Percentiles rank a stretch among this genome's conserved stretches.
phyloP scores from a whole-genome alignment of 2,113 vertebrate species.

The Accipiter virgatus region DNA sequence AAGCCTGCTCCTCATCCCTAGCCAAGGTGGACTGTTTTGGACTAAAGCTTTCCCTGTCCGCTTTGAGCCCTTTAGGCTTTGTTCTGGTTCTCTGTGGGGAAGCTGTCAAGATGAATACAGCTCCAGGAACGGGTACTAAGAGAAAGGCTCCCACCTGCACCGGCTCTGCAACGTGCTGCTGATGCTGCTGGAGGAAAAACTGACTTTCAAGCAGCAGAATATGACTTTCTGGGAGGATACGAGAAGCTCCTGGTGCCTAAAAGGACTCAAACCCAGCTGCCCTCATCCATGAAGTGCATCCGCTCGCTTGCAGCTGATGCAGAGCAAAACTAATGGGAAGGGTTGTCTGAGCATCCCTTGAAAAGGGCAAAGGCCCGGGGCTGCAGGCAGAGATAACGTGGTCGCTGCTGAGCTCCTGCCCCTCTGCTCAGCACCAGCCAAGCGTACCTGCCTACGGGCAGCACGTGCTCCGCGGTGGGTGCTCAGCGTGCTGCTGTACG shows the following conservation, averaged over 20 bases:
- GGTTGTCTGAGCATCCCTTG: not conserved
- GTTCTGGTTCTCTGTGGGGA: slow-evolving; percentile 16
- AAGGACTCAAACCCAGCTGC: not conserved
- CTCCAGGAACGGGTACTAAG: not conserved
- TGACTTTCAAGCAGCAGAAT: not conserved
- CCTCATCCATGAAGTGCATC: not conserved
- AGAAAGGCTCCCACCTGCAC: not conserved
- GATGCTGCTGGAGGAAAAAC: not conserved
- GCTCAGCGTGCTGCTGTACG: not conserved
- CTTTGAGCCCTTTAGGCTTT: slow-evolving; percentile 31
- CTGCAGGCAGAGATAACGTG: not conserved
- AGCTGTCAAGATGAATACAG: slow-evolving; percentile 16
- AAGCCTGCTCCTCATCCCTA: not conserved
- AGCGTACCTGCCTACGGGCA: not conserved
- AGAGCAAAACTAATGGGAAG: not conserved
- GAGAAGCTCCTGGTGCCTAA: not conserved
- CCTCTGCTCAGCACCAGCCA: not conserved
- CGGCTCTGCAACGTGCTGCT: not conserved
- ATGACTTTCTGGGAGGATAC: not conserved
- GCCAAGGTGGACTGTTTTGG: not conserved
- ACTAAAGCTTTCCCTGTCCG: slow-evolving; percentile 4
- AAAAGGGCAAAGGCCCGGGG: not conserved
- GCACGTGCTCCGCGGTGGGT: rapidly evolving
- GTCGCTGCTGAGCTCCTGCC: not conserved
- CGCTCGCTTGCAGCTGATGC: not conserved